Conservation (phyloP, 2,888 invertebrate genomes). For the Nomada fucata region DNA sequence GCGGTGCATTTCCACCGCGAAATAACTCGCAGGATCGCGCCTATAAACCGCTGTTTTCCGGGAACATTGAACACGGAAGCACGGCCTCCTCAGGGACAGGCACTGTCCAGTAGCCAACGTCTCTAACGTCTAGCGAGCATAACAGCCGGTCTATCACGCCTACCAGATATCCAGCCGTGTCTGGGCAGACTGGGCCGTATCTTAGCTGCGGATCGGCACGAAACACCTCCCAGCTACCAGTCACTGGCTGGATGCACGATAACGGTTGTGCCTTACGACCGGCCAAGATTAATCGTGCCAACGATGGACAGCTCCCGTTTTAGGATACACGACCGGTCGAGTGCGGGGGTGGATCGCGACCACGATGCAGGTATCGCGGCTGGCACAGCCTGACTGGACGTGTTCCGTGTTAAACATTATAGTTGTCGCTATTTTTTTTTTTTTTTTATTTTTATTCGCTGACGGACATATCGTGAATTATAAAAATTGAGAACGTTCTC, state of each 20-base stretch:
- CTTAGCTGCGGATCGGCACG: conserved; percentile 72
- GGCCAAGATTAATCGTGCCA: conserved; percentile 76
- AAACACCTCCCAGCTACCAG: conserved; percentile 68
- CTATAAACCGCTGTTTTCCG: conserved; percentile 51
- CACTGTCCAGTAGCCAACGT: conserved; percentile 62
- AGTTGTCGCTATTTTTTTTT: no score
- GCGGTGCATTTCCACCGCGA: conserved; percentile 12
- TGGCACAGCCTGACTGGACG: neutral
- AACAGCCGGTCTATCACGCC: conserved; percentile 73
- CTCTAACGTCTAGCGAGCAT: conserved; percentile 63
- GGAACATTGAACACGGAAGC: conserved; percentile 62
- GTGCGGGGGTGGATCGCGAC: conserved; percentile 55
- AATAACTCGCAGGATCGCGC: conserved; percentile 45
- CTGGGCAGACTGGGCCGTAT: conserved; percentile 67
- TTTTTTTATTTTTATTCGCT: no score
- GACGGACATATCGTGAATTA: no score
- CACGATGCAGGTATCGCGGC: conserved; percentile 14
- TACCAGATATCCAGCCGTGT: conserved; percentile 71
- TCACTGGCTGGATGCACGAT: conserved; percentile 72
- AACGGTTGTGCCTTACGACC: conserved; percentile 73
- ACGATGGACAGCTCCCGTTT: conserved; percentile 73
- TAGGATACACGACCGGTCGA: conserved; percentile 57
- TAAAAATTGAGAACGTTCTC: no score
- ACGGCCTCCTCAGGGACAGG: conserved; percentile 56
- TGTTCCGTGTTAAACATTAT: neutral